Conservation (phyloP, 2,888 invertebrate species). For the Drosophila neonasuta region DNA sequence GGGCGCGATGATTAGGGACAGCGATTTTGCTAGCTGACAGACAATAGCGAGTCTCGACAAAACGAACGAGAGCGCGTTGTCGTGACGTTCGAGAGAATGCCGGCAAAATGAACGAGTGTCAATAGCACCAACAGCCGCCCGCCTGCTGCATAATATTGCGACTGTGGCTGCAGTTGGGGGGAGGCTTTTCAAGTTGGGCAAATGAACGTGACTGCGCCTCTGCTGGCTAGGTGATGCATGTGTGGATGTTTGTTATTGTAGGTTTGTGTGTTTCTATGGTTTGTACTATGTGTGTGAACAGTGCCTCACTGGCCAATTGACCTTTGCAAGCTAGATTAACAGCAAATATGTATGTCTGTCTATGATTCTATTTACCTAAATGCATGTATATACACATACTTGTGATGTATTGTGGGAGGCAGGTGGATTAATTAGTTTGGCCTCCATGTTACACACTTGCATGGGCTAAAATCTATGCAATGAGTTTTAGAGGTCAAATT, state of each 20-base stretch:
- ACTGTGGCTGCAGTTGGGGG: not conserved
- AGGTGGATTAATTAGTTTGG: constrained; percentile 65
- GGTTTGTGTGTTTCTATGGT: constrained; percentile 4
- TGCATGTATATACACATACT: not conserved
- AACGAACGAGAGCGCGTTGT: constrained; percentile 58
- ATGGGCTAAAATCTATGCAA: constrained; percentile 60
- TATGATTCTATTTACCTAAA: not conserved
- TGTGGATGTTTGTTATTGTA: not conserved
- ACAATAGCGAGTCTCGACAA: constrained; percentile 67
- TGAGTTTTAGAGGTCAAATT: constrained; percentile 65
- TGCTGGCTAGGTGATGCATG: constrained; percentile 3
- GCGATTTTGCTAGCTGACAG: constrained; percentile 35
- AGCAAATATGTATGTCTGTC: constrained; percentile 52
- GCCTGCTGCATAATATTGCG: not conserved
- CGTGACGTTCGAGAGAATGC: constrained; percentile 38
- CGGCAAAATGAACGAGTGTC: constrained; percentile 35
- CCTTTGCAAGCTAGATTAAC: constrained; percentile 76
- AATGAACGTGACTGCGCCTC: constrained; percentile 10
- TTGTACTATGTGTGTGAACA: constrained; percentile 5
- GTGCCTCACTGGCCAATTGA: constrained; percentile 74
- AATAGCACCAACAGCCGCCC: constrained; percentile 10
- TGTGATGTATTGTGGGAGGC: constrained; percentile 6
- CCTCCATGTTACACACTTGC: constrained; percentile 61
- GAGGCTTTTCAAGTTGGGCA: constrained; percentile 13
- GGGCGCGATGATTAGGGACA: constrained; percentile 71